Conservation (phyloP, 2,797 vertebrate species). For the Ispidina lecontei region DNA sequence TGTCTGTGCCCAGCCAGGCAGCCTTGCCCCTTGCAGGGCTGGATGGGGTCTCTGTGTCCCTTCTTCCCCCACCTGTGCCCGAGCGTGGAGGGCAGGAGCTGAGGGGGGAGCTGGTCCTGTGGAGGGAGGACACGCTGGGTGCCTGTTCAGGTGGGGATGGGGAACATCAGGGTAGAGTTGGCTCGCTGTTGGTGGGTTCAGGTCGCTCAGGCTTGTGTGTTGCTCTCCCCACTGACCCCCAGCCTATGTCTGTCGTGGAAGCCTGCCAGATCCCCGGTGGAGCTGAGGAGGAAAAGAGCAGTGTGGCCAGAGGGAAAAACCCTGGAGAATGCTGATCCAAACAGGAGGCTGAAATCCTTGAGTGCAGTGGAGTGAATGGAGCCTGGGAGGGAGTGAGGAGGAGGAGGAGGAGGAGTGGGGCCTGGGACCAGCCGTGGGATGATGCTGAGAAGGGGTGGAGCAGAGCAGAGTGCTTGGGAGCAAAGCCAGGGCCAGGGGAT, state of each 20-base stretch:
- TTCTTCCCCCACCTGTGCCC: neutral
- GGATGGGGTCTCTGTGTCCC: neutral
- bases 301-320: fast-evolving
- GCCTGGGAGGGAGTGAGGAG: neutral
- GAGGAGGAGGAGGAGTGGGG: neutral
- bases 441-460: neutral
- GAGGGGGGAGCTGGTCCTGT: neutral
- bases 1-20: fast-evolving
- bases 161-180: neutral
- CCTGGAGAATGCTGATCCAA: neutral
- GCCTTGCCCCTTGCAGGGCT: neutral
- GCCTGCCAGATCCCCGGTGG: neutral
- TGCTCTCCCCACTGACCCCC: fast-evolving
- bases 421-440: neutral
- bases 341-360: neutral
- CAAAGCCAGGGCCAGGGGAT: neutral
- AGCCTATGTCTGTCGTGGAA: neutral
- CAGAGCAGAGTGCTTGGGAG: neutral
- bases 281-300: neutral
- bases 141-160: neutral
- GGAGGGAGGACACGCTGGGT: neutral
- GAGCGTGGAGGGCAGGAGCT: neutral
- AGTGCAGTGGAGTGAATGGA: neutral
- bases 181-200: neutral
- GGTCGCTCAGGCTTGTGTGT: neutral